These are phyloP conservation scores for Lepidostoma basale DNA, from an alignment of 1,140 invertebrate genomes.

Conservation along the genomic window DNA sequence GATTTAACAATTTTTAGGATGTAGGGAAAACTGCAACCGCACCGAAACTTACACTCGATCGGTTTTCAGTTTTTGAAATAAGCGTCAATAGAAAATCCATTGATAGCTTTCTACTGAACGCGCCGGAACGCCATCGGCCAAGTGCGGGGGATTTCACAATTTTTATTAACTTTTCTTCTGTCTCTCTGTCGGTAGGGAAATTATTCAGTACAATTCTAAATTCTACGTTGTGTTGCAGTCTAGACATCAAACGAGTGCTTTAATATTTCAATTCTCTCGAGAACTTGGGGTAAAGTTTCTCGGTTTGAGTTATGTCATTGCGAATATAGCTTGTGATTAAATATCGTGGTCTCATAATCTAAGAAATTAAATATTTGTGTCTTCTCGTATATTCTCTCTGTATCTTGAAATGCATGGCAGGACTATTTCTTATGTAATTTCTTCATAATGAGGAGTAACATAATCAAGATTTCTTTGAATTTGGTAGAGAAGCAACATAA, in stretches of 20 bases:
- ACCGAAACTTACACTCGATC: constrained; percentile 25
- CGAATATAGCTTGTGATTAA: too few species aligned
- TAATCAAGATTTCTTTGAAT: too few species aligned
- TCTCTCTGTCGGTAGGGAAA: neutral
- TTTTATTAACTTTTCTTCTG: constrained; percentile 16
- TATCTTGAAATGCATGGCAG: too few species aligned
- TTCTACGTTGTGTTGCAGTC: neutral
- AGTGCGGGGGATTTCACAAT: neutral
- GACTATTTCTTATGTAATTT: too few species aligned
- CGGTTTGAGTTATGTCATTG: too few species aligned
- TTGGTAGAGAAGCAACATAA: too few species aligned
- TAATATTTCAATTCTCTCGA: constrained; percentile 7
- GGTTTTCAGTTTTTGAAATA: constrained; percentile 4
- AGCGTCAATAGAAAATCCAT: constrained; percentile 15
- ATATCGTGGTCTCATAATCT: too few species aligned
- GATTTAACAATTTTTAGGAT: constrained; percentile 14
- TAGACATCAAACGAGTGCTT: constrained; percentile 2
- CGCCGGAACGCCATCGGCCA: neutral
- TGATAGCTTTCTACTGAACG: constrained; percentile 11
- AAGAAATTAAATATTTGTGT: too few species aligned
- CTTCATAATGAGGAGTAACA: too few species aligned
- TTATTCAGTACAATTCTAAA: constrained; percentile 6
- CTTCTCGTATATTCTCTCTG: too few species aligned
- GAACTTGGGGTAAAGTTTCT: constrained; percentile 1
- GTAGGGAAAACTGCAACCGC: constrained; percentile 29